These are phyloP conservation scores for Parus major DNA, from an alignment of 2,113 vertebrate genomes.

Conservation along the genomic window DNA sequence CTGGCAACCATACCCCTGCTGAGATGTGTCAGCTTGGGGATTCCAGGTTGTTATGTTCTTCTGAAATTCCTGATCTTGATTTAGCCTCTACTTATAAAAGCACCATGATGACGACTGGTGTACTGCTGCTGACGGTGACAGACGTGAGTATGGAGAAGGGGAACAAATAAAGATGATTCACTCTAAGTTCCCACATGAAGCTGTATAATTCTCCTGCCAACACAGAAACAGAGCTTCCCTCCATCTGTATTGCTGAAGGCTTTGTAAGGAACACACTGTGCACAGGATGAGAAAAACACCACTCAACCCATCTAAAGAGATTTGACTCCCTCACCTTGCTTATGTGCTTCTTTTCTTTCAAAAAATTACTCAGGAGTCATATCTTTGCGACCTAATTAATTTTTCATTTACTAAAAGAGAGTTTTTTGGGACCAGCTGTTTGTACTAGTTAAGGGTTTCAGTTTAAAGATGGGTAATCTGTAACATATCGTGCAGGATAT, in stretches of 20 bases:
- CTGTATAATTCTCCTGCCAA: conserved; percentile 18
- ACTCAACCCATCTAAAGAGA: neutral
- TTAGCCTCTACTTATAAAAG: conserved; percentile 7
- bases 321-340: neutral
- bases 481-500: neutral
- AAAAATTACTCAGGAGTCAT: neutral
- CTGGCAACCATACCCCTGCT: neutral
- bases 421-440: neutral
- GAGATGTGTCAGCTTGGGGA: neutral
- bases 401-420: neutral
- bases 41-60: neutral
- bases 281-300: neutral
- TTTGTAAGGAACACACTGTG: conserved; percentile 2
- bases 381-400: neutral
- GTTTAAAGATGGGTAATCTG: neutral
- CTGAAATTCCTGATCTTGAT: conserved; percentile 21
- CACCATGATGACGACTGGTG: neutral
- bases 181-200: neutral
- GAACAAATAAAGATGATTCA: conserved; percentile 50
- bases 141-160: neutral
- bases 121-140: neutral
- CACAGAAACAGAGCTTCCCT: conserved; percentile 12
- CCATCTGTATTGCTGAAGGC: conserved; percentile 7
- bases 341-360: neutral
- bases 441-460: neutral